Evolutionary conservation across 2,888 invertebrate species (phyloP), one percentile per base, ranked within the genome.

Genomic region (Apeira syringaria): DNA sequence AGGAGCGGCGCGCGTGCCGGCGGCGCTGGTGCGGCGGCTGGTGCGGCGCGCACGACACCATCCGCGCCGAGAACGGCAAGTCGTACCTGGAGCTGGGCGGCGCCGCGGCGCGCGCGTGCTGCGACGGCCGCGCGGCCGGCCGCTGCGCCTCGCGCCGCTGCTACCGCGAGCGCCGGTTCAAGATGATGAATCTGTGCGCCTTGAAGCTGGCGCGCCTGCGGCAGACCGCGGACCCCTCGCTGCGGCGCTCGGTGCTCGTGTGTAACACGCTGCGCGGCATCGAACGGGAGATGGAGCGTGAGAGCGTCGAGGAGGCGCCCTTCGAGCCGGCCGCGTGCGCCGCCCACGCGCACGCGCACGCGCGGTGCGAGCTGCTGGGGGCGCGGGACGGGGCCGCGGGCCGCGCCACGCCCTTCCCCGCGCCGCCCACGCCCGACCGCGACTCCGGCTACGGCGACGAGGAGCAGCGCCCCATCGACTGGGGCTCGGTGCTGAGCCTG

Each of bases 171-270:
- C 91, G 96, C 56, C 92, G 98, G 41, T 93, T 97, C 68, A 96
- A 97, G 68, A 96, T 98, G 74, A 94, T 98, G 78, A 97, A 97
- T 80, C 92, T 97, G 56, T 97, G 97, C 57, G 97, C 98, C 94
- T 94, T 95, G 80, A 98, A 98, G 86, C 90, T 98, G 57, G 95
- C 96, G 70, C 92, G 96, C 64, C 95, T 96, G 68, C 93, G 97
- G 39, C 97, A 97, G 80, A 95, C 95, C 59, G 95, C 96, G 40
- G 97, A 98, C 78, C 97, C 97, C 27, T 96, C 96, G 49, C 90
- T 98, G 46, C 93, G 96, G 64, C 94, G 97, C 51, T 97, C 97
- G 31, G 98, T 98, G 73, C 93, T 98, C 50, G 97, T 98, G 68
- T 97, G 97, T 91, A 98, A 98, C 84, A 97, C 98, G 41, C 80